Evolutionary conservation across 2,888 invertebrate species (phyloP).

Genomic region (Polymixis lichenea): DNA sequence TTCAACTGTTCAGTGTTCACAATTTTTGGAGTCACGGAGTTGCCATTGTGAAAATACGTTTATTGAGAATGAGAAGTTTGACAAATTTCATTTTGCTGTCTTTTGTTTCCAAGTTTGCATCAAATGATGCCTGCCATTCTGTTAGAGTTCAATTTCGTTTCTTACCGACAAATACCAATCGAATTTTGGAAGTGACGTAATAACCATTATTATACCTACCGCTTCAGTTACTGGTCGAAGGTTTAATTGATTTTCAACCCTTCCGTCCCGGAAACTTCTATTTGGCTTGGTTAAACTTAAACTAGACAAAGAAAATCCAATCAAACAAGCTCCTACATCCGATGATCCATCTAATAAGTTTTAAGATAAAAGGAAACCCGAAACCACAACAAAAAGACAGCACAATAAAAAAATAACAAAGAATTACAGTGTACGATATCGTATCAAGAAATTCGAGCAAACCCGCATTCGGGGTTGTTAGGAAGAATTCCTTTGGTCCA

Average conservation of each 20-base stretch:
- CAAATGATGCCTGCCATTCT: constrained; percentile 3
- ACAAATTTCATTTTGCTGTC: not conserved
- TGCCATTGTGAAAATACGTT: not conserved
- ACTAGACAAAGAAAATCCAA: constrained; percentile 54
- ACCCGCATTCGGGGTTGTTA: constrained; percentile 69
- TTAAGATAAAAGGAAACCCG: constrained; percentile 58
- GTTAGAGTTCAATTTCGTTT: constrained; percentile 11
- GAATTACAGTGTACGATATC: constrained; percentile 68
- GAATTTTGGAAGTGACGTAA: constrained; percentile 31
- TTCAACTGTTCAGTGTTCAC: constrained; percentile 5
- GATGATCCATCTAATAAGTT: constrained; percentile 58
- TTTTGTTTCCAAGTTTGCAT: not conserved
- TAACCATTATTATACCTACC: constrained; percentile 21
- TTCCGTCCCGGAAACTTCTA: constrained; percentile 34
- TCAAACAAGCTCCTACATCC: constrained; percentile 47
- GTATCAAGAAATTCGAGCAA: constrained; percentile 72
- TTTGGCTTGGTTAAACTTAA: constrained; percentile 47
- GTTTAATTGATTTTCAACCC: constrained; percentile 49
- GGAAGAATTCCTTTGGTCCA: constrained; percentile 73
- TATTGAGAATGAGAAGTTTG: not conserved
- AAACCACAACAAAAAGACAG: constrained; percentile 62
- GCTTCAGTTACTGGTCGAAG: constrained; percentile 27
- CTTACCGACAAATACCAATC: constrained; percentile 6
- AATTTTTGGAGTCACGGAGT: constrained; percentile 1
- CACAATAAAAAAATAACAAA: constrained; percentile 71